A percentile compares a stretch with the other conserved stretches of the same genome.
Conservation (phyloP, 2,797 vertebrate genomes). For the Malacoctenus gilli region DNA sequence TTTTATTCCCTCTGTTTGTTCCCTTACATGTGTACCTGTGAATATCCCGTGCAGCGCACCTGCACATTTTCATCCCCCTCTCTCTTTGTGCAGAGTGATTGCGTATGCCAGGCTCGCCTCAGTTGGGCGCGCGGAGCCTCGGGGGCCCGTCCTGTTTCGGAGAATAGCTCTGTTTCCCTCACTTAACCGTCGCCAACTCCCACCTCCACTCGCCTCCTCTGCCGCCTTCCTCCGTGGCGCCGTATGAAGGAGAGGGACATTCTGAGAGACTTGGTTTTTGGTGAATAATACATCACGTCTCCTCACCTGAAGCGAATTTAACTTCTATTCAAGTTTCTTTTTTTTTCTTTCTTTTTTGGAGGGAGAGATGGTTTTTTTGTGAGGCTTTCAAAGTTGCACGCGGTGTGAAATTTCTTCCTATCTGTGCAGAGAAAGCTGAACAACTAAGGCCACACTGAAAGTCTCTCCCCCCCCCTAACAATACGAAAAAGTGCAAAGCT, state of each 20-base stretch:
- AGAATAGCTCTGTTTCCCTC: conserved; percentile 44
- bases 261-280: conserved; percentile 52
- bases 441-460: not conserved
- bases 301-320: conserved; percentile 62
- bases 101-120: no score
- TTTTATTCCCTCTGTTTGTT: no score
- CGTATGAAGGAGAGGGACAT: conserved; percentile 34
- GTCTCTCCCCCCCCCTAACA: no score
- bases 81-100: conserved; percentile 29
- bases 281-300: conserved; percentile 64
- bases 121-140: no score
- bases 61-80: conserved; percentile 16
- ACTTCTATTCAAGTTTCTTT: conserved; percentile 35
- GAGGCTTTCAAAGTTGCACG: conserved; percentile 52
- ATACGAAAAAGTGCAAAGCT: no score
- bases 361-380: conserved; percentile 36
- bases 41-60: conserved; percentile 26
- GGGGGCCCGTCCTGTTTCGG: conserved; percentile 48
- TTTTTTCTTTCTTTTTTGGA: conserved; percentile 52
- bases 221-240: conserved; percentile 20
- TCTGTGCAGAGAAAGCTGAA: not conserved
- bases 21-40: conserved; percentile 6
- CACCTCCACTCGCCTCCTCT: conserved; percentile 10
- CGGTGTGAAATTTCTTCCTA: conserved; percentile 42
- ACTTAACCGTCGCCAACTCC: conserved; percentile 28